phyloP scores from a whole-genome alignment of 2,113 vertebrate genomes.

The Erpornis zantholeuca region DNA sequence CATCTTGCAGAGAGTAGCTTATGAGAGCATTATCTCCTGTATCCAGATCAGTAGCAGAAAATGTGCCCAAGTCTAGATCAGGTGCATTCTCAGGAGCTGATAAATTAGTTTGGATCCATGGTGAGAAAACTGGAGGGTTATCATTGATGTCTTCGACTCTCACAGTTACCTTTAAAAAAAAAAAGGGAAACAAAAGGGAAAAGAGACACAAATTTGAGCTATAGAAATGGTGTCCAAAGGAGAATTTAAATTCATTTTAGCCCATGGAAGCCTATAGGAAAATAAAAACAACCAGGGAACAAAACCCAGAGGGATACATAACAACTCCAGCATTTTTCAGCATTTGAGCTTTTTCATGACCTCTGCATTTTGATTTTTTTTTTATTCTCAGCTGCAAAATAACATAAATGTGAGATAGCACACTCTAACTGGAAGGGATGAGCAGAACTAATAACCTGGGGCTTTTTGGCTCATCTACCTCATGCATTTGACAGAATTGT shows the following conservation, averaged over 20 bases:
- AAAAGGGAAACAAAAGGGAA: too few relatives aligned
- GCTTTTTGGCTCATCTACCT: background rate
- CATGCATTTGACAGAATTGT: background rate
- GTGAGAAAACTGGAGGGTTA: slow-evolving; percentile 48
- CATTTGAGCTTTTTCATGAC: background rate
- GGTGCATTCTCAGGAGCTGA: slow-evolving; percentile 39
- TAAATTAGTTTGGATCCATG: background rate
- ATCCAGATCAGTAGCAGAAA: slow-evolving; percentile 59
- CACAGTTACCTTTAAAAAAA: slow-evolving; percentile 31
- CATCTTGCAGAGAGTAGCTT: slow-evolving; percentile 47
- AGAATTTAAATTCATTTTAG: background rate
- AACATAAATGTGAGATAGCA: background rate
- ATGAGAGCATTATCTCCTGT: slow-evolving; percentile 30
- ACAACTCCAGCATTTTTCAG: background rate
- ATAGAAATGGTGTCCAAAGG: background rate
- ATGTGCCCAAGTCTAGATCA: slow-evolving; percentile 8
- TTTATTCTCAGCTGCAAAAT: background rate
- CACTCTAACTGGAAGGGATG: background rate
- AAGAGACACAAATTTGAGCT: background rate
- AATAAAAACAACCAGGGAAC: background rate
- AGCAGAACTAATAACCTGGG: background rate
- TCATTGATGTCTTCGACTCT: slow-evolving; percentile 55
- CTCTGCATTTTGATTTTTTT: background rate
- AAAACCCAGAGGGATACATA: background rate
- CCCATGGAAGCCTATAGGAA: background rate